Evolutionary conservation across 1,140 invertebrate genomes (phyloP).

Genomic region (Drosophila prosaltans): DNA sequence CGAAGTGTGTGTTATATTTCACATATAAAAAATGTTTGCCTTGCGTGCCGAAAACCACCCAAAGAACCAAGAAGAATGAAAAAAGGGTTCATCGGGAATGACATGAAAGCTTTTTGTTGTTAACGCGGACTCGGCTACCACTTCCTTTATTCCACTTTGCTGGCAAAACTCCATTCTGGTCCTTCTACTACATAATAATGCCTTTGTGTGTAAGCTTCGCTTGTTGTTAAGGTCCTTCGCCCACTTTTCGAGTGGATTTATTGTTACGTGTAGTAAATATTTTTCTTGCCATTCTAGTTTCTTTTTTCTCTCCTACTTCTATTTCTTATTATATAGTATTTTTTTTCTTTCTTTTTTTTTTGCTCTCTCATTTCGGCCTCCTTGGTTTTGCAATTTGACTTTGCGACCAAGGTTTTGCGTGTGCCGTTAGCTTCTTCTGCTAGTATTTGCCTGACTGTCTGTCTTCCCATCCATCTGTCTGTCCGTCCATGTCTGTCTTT

Average conservation of each 20-base stretch:
- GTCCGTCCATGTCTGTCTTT: constrained; percentile 10
- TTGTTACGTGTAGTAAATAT: constrained; percentile 74
- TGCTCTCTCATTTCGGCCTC: constrained; percentile 10
- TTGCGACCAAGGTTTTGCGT: constrained; percentile 64
- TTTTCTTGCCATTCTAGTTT: constrained; percentile 48
- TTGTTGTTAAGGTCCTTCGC: constrained; percentile 43
- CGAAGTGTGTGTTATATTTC: constrained; percentile 61
- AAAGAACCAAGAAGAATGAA: constrained; percentile 12
- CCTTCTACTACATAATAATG: constrained; percentile 13
- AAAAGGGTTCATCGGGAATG: constrained; percentile 37
- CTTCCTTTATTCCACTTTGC: constrained; percentile 15
- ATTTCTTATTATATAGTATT: constrained; percentile 19
- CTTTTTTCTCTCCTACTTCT: constrained; percentile 17
- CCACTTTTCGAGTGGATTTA: constrained; percentile 64
- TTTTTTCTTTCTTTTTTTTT: constrained; percentile 13
- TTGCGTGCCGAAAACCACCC: constrained; percentile 46
- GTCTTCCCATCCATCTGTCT: constrained; percentile 12
- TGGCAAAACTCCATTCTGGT: constrained; percentile 7
- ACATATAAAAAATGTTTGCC: constrained; percentile 48
- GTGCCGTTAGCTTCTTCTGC: constrained; percentile 28
- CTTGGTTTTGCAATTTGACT: constrained; percentile 54
- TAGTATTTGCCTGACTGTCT: constrained; percentile 30
- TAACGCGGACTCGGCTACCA: constrained; percentile 33
- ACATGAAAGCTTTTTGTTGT: constrained; percentile 57
- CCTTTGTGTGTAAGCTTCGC: constrained; percentile 56